These are phyloP conservation scores for Solen grandis DNA, from an alignment of 1,140 invertebrate genomes.

Conservation along the genomic window DNA sequence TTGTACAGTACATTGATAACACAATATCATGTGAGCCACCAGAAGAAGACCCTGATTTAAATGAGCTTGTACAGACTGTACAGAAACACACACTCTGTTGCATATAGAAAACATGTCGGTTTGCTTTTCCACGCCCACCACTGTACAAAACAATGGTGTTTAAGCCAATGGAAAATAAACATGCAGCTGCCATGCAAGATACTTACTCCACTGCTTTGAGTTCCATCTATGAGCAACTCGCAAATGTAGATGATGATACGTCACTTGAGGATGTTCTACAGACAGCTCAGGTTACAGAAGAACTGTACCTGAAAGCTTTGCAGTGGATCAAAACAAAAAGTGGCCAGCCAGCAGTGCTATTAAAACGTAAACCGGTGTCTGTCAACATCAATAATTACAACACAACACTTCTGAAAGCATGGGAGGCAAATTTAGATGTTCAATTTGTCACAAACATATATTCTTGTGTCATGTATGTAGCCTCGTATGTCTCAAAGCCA, in stretches of 20 bases:
- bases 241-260: no score
- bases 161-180: not conserved
- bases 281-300: not conserved
- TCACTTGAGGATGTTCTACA: no score
- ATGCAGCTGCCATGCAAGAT: no score
- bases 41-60: not conserved
- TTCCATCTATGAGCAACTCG: no score
- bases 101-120: not conserved
- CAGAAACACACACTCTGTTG: constrained; percentile 12
- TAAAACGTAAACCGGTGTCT: not conserved
- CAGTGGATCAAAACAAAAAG: constrained; percentile 11
- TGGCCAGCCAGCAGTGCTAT: constrained; percentile 2
- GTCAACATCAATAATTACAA: constrained; percentile 10
- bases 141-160: not conserved
- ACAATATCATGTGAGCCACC: constrained; percentile 4
- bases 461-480: constrained; percentile 44
- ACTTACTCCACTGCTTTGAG: no score
- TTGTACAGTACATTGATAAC: constrained; percentile 24
- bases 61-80: not conserved
- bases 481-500: constrained; percentile 25
- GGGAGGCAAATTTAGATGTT: constrained; percentile 30
- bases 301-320: not conserved
- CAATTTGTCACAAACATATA: constrained; percentile 19
- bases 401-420: not conserved
- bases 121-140: not conserved